Percentiles rank a stretch among this genome's conserved stretches.
These are phyloP conservation scores for Camponotus pennsylvanicus DNA, from an alignment of 1,140 invertebrate genomes.

Conservation along the genomic window DNA sequence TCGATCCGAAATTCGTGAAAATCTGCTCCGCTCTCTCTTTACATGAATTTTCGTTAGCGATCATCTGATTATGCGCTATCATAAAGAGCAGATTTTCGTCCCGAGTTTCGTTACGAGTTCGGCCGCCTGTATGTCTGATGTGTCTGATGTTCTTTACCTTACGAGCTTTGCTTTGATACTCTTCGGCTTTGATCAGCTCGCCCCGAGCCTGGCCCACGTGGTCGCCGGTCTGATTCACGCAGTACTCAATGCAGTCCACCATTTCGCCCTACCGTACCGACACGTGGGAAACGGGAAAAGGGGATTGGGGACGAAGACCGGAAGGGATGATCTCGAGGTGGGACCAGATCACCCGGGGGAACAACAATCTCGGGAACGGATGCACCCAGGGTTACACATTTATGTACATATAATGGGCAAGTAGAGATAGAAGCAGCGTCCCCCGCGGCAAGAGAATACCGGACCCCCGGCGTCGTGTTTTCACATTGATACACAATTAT, in stretches of 20 bases:
- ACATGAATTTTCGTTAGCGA: background rate
- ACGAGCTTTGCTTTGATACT: constrained; percentile 95
- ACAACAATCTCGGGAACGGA: constrained; percentile 36
- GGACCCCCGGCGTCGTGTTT: constrained; percentile 6
- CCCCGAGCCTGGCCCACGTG: constrained; percentile 93
- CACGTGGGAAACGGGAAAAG: constrained; percentile 71
- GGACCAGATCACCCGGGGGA: constrained; percentile 21
- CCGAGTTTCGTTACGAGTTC: background rate
- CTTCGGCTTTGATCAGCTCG: constrained; percentile 92
- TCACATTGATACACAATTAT: constrained; percentile 36
- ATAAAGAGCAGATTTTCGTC: background rate
- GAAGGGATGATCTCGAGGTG: constrained; percentile 15
- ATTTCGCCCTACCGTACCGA: constrained; percentile 92
- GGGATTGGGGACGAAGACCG: constrained; percentile 64
- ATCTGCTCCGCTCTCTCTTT: background rate
- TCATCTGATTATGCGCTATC: background rate
- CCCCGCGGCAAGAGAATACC: constrained; percentile 23
- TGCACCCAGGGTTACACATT: constrained; percentile 59
- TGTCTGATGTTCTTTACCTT: constrained; percentile 90
- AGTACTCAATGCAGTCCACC: constrained; percentile 96
- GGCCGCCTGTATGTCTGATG: constrained; percentile 26
- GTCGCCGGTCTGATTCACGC: constrained; percentile 93
- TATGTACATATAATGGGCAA: constrained; percentile 32
- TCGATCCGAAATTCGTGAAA: constrained; percentile 27
- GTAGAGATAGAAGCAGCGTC: constrained; percentile 55